Evolutionary conservation across 2,113 vertebrate species (phyloP).

Genomic region (Odocoileus virginianus): DNA sequence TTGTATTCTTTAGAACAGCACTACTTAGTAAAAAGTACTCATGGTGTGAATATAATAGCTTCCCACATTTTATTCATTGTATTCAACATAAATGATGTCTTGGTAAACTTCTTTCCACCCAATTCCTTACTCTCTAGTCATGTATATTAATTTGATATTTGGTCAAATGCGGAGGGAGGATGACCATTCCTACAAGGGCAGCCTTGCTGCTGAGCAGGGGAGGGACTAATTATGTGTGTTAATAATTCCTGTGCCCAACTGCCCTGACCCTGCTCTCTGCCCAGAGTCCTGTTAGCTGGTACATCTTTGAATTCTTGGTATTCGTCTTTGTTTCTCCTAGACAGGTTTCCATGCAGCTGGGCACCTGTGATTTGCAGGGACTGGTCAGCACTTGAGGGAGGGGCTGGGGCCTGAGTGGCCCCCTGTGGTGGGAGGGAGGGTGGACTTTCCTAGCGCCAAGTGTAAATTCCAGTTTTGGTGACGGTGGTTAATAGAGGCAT

Average conservation of each 20-base stretch:
- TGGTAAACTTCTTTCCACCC: not conserved
- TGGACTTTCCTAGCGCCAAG: not conserved
- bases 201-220: too few species aligned
- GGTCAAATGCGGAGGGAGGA: not conserved
- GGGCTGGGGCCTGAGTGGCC: not conserved
- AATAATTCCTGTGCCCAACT: not conserved
- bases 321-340: not conserved
- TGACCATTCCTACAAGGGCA: not conserved
- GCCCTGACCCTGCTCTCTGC: too few species aligned
- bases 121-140: not conserved
- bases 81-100: not conserved
- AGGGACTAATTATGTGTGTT: rapidly evolving
- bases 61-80: not conserved
- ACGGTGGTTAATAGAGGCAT: not conserved
- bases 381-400: not conserved
- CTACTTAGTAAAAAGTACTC: not conserved
- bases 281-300: rapidly evolving
- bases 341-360: not conserved
- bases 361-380: not conserved
- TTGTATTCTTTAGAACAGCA: not conserved
- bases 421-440: not conserved
- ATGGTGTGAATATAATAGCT: not conserved
- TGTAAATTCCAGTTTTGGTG: not conserved
- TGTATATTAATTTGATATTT: not conserved
- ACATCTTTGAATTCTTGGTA: not conserved